Evolutionary conservation across 2,888 invertebrate species (phyloP).

Genomic region (Dermolepida albohirtum): DNA sequence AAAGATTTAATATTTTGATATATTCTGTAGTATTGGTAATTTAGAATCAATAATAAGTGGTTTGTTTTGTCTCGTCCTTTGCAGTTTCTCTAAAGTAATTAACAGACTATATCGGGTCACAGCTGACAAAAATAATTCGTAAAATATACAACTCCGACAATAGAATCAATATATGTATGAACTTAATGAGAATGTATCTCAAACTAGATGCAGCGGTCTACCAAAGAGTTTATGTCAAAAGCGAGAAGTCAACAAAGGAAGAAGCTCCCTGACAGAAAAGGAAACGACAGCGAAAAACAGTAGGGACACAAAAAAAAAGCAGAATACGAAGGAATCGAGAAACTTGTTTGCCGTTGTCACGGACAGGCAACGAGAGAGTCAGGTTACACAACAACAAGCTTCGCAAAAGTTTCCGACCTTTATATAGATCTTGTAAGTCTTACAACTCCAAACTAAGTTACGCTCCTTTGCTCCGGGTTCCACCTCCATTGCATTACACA

Average conservation of each 20-base stretch:
- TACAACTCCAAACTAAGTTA: slow-evolving; percentile 46
- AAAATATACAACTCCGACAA: too few relatives aligned
- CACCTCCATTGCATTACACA: too few relatives aligned
- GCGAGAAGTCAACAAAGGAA: slow-evolving; percentile 47
- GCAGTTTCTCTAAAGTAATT: not conserved
- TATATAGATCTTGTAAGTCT: slow-evolving; percentile 47
- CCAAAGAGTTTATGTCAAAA: not conserved
- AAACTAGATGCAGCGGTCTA: slow-evolving; percentile 10
- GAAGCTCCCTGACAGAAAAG: slow-evolving; percentile 20
- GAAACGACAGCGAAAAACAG: too few relatives aligned
- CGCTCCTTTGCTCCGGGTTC: slow-evolving; percentile 39
- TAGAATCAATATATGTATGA: slow-evolving; percentile 5
- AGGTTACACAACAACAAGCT: slow-evolving; percentile 49
- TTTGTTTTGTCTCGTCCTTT: too few relatives aligned
- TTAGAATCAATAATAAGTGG: too few relatives aligned
- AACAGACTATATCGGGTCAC: not conserved
- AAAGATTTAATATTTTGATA: too few relatives aligned
- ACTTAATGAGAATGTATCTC: slow-evolving; percentile 2
- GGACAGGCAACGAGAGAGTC: slow-evolving; percentile 39
- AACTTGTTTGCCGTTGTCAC: slow-evolving; percentile 50
- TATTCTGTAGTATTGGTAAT: too few relatives aligned
- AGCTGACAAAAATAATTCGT: slow-evolving; percentile 12
- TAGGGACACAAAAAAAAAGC: too few relatives aligned
- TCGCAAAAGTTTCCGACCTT: slow-evolving; percentile 48
- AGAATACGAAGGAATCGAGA: slow-evolving; percentile 43